These are phyloP conservation scores for Colistium nudipinnis DNA, from an alignment of 2,113 vertebrate genomes.

Conservation along the genomic window DNA sequence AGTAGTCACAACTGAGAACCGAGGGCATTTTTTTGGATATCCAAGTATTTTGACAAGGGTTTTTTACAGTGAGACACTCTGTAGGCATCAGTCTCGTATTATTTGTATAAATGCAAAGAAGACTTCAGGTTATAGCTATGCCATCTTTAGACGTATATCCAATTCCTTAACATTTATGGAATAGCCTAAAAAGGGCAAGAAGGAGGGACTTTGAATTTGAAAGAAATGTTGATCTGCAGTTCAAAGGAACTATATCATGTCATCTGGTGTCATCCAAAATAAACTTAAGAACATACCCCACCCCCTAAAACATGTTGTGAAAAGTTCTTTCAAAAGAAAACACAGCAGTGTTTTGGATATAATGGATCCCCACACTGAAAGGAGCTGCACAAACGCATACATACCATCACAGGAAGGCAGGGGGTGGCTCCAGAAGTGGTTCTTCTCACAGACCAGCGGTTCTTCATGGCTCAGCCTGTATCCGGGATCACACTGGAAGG, in stretches of 20 bases:
- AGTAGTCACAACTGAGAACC: slow-evolving; percentile 10
- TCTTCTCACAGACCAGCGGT: slow-evolving; percentile 93
- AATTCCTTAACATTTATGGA: not conserved
- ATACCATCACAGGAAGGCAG: slow-evolving; percentile 96
- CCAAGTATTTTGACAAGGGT: slow-evolving; percentile 15
- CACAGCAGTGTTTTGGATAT: not conserved
- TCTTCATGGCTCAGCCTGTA: slow-evolving; percentile 94
- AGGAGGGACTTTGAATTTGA: not conserved
- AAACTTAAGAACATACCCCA: not conserved
- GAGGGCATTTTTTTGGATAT: slow-evolving; percentile 12
- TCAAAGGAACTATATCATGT: not conserved
- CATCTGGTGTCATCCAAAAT: not conserved
- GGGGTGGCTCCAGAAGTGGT: slow-evolving; percentile 96
- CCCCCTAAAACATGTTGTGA: not conserved
- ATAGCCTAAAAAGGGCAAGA: not conserved
- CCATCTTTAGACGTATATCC: not conserved
- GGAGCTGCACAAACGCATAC: not conserved
- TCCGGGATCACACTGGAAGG: slow-evolving; percentile 92
- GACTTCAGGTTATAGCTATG: not conserved
- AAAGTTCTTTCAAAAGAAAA: not conserved
- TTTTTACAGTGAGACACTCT: slow-evolving; percentile 33
- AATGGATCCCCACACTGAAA: not conserved
- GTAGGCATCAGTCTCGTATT: not conserved
- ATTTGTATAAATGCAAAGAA: not conserved
- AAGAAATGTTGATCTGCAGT: not conserved